These are phyloP conservation scores for Microcebus murinus DNA, from an alignment of 2,113 vertebrate species.

Conservation along the genomic window DNA sequence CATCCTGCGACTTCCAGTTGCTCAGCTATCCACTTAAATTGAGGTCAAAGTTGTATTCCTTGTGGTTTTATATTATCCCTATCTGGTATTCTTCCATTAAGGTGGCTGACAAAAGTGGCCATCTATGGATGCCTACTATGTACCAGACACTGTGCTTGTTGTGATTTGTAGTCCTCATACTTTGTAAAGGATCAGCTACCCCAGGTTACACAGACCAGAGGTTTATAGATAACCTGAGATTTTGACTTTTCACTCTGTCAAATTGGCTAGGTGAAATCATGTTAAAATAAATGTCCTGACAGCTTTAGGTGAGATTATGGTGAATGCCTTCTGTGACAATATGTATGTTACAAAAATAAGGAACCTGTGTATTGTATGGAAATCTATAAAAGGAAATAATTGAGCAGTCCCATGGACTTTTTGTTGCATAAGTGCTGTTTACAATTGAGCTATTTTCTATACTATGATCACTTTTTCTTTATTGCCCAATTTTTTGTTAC, in stretches of 20 bases:
- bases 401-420: background rate
- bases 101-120: background rate
- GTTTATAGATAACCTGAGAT: background rate
- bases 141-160: background rate
- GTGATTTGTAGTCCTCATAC: background rate
- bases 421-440: constrained; percentile 13
- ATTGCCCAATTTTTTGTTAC: background rate
- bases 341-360: background rate
- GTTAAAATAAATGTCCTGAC: constrained; percentile 22
- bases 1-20: background rate
- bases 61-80: constrained; percentile 6
- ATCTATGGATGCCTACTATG: background rate
- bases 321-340: background rate
- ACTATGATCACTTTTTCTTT: background rate
- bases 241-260: background rate
- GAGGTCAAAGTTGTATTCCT: background rate
- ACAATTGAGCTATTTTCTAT: background rate
- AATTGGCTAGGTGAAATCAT: background rate
- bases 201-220: background rate
- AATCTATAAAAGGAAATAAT: constrained; percentile 12
- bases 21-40: background rate
- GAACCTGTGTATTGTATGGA: background rate
- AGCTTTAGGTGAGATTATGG: background rate
- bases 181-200: background rate
- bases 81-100: background rate